phyloP scores from a whole-genome alignment of 2,888 invertebrate species.

The Caenorhabditis sp. region DNA sequence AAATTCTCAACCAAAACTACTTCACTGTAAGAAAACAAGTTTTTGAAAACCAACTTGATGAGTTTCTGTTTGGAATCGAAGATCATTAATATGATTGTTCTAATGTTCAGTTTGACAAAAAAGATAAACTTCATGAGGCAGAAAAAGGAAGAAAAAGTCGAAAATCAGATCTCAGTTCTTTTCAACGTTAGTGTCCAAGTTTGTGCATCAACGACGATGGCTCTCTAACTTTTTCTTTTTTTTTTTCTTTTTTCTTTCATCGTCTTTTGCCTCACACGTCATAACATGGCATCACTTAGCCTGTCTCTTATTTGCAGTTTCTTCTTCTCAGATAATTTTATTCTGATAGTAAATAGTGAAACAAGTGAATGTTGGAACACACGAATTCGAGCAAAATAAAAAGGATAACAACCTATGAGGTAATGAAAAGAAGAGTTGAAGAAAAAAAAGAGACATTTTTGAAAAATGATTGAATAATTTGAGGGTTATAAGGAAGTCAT shows the following conservation, averaged over 20 bases:
- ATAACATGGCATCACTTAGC: neutral
- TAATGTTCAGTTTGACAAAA: neutral
- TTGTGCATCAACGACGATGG: neutral
- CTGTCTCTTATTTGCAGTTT: neutral
- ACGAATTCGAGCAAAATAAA: too few species aligned
- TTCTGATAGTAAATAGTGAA: too few species aligned
- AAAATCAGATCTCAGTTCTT: constrained; percentile 28
- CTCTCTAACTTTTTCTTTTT: constrained; percentile 1
- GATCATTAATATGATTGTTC: too few species aligned
- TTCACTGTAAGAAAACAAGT: too few species aligned
- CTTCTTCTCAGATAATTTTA: too few species aligned
- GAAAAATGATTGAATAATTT: neutral
- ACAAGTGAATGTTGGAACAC: too few species aligned
- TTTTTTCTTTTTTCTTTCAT: constrained; percentile 4
- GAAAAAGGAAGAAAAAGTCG: neutral
- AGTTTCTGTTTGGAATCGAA: too few species aligned
- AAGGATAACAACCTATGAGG: neutral
- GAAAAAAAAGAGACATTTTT: neutral
- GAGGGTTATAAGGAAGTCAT: neutral
- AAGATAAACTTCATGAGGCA: neutral
- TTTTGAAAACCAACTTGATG: too few species aligned
- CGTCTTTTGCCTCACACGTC: constrained; percentile 5
- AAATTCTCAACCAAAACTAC: too few species aligned
- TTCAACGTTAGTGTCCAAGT: constrained; percentile 9
- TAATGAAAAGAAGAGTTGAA: neutral